Base-by-base conservation (phyloP, 2,797 vertebrate genomes). In the Columba guinea region DNA sequence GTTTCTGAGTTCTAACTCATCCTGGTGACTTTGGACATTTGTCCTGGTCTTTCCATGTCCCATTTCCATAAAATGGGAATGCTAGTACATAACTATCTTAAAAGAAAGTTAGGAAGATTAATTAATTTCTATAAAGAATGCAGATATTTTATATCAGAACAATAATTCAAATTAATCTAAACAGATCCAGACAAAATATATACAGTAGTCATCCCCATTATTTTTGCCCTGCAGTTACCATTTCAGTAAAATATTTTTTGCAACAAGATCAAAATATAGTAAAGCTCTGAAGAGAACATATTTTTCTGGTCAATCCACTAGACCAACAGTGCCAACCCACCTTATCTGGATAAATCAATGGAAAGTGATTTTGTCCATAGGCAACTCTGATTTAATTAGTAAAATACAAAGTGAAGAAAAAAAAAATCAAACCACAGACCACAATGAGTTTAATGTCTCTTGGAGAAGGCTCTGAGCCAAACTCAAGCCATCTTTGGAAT, bases 371-470 rank as follows among this genome's bases (percentile, higher is more conserved):
- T 91, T 90, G 73, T 69, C 55, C 48, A 89, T 10, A 76, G 74
- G 48, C 74, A 91, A 67, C 26, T 74, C n/a, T 84, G 59, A 87
- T 68, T 84, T 76, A 94, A 94, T 93, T 92, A 87, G 52, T 73
- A 74, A 88, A 93, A 90, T 83, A 71, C 27, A 83, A 95, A 70
- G 23, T 59, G 39, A 67, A 77, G 24, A 7, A 28, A 34, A 65
- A 8, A 8, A 5, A 6, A 53, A 0, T 67, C 7, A 83, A 83
- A 86, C 20, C 51, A 32, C 46, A 90, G 62, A 56, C 48, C 35
- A n/a, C 44, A 52, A 95, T 79, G 87, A 83, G 30, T 89, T 93
- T 91, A 87, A 89, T 37, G 9, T 64, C 26, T 90, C 67, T 89
- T 75, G 60, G 44, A 93, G 59, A 64, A 71, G 52, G 77, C 27